phyloP scores from a whole-genome alignment of 2,797 vertebrate genomes.

The Synaphobranchus kaupii region DNA sequence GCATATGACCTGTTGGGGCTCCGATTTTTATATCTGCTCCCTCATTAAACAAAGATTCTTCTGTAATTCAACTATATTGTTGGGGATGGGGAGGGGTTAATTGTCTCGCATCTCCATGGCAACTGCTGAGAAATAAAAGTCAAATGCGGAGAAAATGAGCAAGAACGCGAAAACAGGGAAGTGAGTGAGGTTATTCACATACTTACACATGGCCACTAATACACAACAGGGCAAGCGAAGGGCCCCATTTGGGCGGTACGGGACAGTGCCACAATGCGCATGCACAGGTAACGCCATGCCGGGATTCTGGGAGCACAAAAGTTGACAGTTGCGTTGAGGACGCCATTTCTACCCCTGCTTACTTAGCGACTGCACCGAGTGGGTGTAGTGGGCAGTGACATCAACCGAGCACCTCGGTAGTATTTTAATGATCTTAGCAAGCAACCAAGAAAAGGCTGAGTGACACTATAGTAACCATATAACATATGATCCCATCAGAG shows the following conservation, averaged over 20 bases:
- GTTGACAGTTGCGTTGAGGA: neutral
- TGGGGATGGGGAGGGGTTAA: neutral
- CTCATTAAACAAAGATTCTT: constrained; percentile 16
- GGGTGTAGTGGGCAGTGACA: too few relatives aligned
- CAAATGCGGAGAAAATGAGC: neutral
- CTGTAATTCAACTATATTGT: neutral
- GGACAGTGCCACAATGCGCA: neutral
- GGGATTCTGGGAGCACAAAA: neutral
- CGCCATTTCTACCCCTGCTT: neutral
- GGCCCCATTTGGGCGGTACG: neutral
- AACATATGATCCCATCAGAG: neutral
- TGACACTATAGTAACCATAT: neutral
- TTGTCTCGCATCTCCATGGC: neutral
- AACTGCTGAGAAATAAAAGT: neutral
- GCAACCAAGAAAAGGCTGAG: neutral
- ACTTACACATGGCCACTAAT: neutral
- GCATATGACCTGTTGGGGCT: constrained; percentile 8
- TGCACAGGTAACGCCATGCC: neutral
- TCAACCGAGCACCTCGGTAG: neutral
- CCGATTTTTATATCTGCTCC: neutral
- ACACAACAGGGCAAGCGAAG: neutral
- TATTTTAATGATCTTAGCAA: neutral
- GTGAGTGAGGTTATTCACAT: neutral
- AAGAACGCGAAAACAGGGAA: neutral
- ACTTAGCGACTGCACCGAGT: neutral